phyloP scores from a whole-genome alignment of 2,888 invertebrate species.

The Erebia epiphron region DNA sequence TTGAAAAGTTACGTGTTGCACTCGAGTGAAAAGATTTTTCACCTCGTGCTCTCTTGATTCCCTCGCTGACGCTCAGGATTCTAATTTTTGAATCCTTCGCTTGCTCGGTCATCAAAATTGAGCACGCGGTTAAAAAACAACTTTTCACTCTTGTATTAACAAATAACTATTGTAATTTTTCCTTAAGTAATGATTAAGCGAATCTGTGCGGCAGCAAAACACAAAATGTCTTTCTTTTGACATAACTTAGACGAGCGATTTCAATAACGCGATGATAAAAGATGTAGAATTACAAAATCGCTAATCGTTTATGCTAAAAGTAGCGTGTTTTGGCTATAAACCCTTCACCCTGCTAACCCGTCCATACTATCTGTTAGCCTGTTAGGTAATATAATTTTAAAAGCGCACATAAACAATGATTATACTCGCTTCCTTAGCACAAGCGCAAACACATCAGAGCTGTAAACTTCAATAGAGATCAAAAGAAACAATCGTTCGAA shows the following conservation, averaged over 20 bases:
- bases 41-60: too few relatives aligned
- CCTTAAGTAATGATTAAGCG: too few relatives aligned
- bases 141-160: too few relatives aligned
- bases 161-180: too few relatives aligned
- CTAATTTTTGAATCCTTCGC: too few relatives aligned
- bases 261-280: background rate
- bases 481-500: conserved; percentile 19
- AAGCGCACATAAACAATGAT: conserved; percentile 45
- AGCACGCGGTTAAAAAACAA: too few relatives aligned
- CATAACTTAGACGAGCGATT: background rate
- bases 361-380: conserved; percentile 45
- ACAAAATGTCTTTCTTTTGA: too few relatives aligned
- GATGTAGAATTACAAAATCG: background rate
- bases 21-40: too few relatives aligned
- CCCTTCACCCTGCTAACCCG: conserved; percentile 49
- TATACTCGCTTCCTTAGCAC: conserved; percentile 11
- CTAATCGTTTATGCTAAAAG: background rate
- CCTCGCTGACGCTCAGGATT: too few relatives aligned
- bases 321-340: background rate
- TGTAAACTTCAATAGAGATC: conserved; percentile 5
- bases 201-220: too few relatives aligned
- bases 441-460: background rate
- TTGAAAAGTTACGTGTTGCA: too few relatives aligned
- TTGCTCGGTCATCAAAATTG: too few relatives aligned
- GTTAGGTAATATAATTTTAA: conserved; percentile 50